phyloP scores from a whole-genome alignment of 2,797 vertebrate species.

The Anguilla pacifica region DNA sequence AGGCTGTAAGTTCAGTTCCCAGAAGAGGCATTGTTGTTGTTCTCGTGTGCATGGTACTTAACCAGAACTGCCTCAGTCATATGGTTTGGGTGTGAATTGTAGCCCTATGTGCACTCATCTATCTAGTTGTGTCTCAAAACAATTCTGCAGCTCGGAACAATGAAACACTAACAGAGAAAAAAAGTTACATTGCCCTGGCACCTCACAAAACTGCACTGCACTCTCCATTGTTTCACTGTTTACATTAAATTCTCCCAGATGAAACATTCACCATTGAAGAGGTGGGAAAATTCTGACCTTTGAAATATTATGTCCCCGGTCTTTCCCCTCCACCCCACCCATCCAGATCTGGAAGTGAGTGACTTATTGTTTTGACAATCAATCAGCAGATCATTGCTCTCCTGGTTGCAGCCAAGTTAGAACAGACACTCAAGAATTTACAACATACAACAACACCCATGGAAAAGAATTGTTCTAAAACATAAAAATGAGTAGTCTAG shows the following conservation, averaged over 20 bases:
- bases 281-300: not conserved
- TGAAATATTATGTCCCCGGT: not conserved
- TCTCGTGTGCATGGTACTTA: too few species aligned
- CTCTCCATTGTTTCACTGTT: slow-evolving; percentile 1
- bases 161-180: not conserved
- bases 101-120: not conserved
- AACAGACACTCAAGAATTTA: not conserved
- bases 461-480: not conserved
- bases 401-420: not conserved
- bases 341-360: not conserved
- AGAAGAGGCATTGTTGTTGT: too few species aligned
- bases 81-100: not conserved
- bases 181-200: not conserved
- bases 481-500: not conserved
- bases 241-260: not conserved
- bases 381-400: not conserved
- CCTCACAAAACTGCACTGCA: not conserved
- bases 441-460: not conserved
- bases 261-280: not conserved
- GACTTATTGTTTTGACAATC: not conserved
- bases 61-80: not conserved
- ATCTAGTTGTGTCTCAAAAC: not conserved
- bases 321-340: not conserved
- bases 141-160: not conserved
- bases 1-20: not conserved